Evolutionary conservation across 64 coral and sea anemone genomes (phyloP).

Genomic region (Porites lutea): DNA sequence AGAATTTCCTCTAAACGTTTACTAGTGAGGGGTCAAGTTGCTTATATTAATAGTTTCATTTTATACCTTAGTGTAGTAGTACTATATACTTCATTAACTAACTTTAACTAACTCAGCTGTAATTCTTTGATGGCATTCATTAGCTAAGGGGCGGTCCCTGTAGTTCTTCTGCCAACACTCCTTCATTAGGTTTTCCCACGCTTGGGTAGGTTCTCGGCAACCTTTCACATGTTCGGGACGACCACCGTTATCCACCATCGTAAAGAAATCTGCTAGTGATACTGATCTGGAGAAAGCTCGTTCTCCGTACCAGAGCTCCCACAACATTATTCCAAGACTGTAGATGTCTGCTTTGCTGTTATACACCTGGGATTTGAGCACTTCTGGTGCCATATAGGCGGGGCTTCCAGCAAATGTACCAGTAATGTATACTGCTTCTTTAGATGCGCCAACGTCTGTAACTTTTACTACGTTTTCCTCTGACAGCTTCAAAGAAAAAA

Average conservation of each 20-base stretch:
- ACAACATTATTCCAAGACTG: slow-evolving; percentile 40
- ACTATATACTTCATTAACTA: too few species aligned
- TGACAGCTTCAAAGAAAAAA: background rate
- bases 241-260: background rate
- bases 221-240: slow-evolving; percentile 8
- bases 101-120: too few species aligned
- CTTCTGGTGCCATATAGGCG: slow-evolving; percentile 24
- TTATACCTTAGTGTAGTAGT: too few species aligned
- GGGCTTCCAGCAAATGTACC: slow-evolving; percentile 1
- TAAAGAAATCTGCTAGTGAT: background rate
- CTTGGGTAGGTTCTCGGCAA: background rate
- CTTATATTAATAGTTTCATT: too few species aligned
- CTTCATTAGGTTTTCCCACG: background rate
- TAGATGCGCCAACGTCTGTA: slow-evolving; percentile 18
- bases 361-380: background rate
- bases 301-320: slow-evolving; percentile 55
- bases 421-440: slow-evolving; percentile 10
- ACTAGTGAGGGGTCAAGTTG: too few species aligned
- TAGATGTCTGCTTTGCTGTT: slow-evolving; percentile 34
- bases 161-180: slow-evolving; percentile 16
- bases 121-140: background rate
- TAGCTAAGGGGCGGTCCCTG: background rate
- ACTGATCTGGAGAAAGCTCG: background rate
- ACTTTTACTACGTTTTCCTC: background rate
- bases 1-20: too few species aligned